Conservation (phyloP, 2,797 vertebrate species). For the Tapirus indicus region DNA sequence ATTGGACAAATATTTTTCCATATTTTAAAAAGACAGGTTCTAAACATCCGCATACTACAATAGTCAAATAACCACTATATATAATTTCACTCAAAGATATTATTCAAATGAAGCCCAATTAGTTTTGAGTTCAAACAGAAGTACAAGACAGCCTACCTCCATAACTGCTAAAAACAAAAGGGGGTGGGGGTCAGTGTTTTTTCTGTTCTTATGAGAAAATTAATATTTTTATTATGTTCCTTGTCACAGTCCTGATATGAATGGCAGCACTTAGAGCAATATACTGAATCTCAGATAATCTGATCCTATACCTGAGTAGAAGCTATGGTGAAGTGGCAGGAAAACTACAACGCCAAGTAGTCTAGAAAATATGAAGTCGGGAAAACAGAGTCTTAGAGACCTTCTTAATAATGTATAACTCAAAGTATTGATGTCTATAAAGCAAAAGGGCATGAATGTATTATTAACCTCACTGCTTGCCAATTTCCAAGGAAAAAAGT, state of each 20-base stretch:
- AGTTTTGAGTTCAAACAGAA: conserved; percentile 43
- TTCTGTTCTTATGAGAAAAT: conserved; percentile 28
- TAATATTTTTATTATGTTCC: conserved; percentile 6
- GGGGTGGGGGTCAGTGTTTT: neutral
- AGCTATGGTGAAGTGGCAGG: neutral
- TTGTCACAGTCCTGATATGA: conserved; percentile 8
- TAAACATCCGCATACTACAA: conserved; percentile 6
- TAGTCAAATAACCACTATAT: conserved; percentile 50
- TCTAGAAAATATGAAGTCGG: neutral
- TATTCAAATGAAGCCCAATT: conserved; percentile 17
- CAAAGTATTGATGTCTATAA: neutral
- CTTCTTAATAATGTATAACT: neutral
- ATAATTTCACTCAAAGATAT: conserved; percentile 50
- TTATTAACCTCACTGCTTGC: neutral
- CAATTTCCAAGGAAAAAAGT: conserved; percentile 22
- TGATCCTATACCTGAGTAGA: neutral
- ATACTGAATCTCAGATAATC: neutral
- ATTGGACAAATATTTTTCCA: neutral
- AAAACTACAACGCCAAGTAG: conserved; percentile 13
- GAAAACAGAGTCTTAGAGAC: conserved; percentile 14
- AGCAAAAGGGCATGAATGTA: neutral
- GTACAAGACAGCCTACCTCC: neutral
- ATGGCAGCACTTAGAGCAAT: neutral
- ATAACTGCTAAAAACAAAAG: conserved; percentile 42
- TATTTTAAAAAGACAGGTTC: conserved; percentile 42